phyloP scores from a whole-genome alignment of 2,113 vertebrate species.

The Synodontis membranacea region DNA sequence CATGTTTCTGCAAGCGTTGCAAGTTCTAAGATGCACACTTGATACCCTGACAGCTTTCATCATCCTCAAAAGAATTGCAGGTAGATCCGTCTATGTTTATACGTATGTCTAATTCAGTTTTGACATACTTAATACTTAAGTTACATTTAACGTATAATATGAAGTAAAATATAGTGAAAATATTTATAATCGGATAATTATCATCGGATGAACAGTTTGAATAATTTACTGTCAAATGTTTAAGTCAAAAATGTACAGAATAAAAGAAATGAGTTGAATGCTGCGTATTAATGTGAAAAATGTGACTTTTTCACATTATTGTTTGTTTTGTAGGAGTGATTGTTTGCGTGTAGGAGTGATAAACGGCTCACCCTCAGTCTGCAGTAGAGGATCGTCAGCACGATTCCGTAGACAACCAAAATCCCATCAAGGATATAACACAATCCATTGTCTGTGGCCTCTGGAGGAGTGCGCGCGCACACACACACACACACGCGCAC shows the following conservation, averaged over 20 bases:
- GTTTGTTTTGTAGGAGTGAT: too few species aligned
- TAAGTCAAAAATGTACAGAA: neutral
- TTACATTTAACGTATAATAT: neutral
- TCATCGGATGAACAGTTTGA: neutral
- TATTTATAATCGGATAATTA: neutral
- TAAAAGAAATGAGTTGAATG: neutral
- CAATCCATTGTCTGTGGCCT: conserved; percentile 59
- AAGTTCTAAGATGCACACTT: neutral
- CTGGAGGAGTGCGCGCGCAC: conserved; percentile 51
- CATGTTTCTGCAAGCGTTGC: neutral
- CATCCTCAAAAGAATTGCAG: neutral
- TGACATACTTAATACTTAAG: neutral
- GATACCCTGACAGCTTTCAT: neutral
- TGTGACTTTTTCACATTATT: too few species aligned
- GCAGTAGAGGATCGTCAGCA: conserved; percentile 83
- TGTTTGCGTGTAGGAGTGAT: neutral
- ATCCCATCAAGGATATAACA: conserved; percentile 85
- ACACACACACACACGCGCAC: conserved; percentile 11
- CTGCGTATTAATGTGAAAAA: neutral
- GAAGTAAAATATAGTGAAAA: neutral
- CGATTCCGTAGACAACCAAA: conserved; percentile 81
- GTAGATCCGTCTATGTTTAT: neutral
- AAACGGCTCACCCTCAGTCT: conserved; percentile 76
- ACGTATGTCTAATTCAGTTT: neutral
- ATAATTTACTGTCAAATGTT: neutral